phyloP scores from a whole-genome alignment of 2,797 vertebrate genomes.

The Pelochelys cantorii region DNA sequence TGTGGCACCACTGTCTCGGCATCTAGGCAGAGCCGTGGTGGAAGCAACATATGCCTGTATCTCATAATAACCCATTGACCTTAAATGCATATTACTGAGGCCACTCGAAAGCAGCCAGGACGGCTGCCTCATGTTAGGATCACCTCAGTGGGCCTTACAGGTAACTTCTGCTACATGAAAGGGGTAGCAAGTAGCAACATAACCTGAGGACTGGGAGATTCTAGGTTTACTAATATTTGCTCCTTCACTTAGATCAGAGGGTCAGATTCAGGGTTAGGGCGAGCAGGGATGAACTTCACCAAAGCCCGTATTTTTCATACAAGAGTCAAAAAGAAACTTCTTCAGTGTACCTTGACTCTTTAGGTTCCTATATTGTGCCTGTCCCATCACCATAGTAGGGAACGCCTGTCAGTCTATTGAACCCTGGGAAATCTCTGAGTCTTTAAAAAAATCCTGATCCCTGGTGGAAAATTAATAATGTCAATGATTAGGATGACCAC shows the following conservation, averaged over 20 bases:
- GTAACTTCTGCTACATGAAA: rapidly evolving
- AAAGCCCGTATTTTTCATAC: slow-evolving; percentile 18
- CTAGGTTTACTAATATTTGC: not conserved
- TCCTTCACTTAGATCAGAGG: not conserved
- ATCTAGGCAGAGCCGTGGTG: not conserved
- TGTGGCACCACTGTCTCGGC: not conserved
- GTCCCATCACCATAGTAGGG: not conserved
- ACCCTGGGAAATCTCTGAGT: not conserved
- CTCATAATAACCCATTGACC: not conserved
- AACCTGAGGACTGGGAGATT: rapidly evolving
- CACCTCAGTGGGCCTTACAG: slow-evolving; percentile 5
- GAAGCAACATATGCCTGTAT: not conserved
- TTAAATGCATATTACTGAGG: not conserved
- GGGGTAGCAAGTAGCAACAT: not conserved
- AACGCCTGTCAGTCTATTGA: slow-evolving; percentile 11
- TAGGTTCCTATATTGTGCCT: not conserved
- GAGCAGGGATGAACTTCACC: slow-evolving; percentile 61
- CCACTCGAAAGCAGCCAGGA: slow-evolving; percentile 21
- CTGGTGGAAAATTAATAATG: slow-evolving; percentile 8
- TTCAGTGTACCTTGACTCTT: not conserved
- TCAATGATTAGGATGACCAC: not conserved
- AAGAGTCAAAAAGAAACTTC: not conserved
- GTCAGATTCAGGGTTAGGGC: slow-evolving; percentile 48
- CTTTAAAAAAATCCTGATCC: slow-evolving; percentile 19
- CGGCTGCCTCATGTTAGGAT: slow-evolving; percentile 53